phyloP scores from a whole-genome alignment of 2,888 invertebrate species.

The Agriopis leucophaearia region DNA sequence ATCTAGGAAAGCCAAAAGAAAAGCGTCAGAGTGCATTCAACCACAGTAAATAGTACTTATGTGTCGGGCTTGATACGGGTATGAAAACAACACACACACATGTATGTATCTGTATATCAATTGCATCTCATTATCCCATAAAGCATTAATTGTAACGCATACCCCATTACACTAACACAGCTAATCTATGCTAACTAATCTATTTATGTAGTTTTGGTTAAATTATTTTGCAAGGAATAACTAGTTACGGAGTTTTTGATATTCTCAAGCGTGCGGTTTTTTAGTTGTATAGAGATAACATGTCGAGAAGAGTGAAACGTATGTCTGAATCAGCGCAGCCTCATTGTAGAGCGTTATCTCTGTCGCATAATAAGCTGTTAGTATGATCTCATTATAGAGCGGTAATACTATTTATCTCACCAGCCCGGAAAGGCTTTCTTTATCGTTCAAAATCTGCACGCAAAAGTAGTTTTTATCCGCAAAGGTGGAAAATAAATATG shows the following conservation, averaged over 20 bases:
- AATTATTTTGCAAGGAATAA: not conserved
- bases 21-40: conserved; percentile 21
- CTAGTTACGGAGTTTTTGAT: not conserved
- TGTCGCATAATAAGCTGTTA: too few species aligned
- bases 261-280: not conserved
- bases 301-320: not conserved
- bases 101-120: conserved; percentile 14
- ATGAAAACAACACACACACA: conserved; percentile 14
- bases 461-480: too few species aligned
- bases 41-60: conserved; percentile 12
- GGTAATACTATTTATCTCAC: too few species aligned
- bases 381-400: too few species aligned
- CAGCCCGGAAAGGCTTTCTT: too few species aligned
- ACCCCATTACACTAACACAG: conserved; percentile 27
- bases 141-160: conserved; percentile 28
- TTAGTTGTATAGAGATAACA: too few species aligned
- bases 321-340: not conserved
- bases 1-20: not conserved
- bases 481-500: too few species aligned
- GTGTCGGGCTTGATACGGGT: conserved; percentile 13
- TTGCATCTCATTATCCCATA: conserved; percentile 24
- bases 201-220: conserved; percentile 7
- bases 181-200: not conserved
- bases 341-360: too few species aligned
- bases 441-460: too few species aligned